Base-by-base conservation (phyloP, 2,113 vertebrate genomes). In the Himantopus leucocephalus region DNA sequence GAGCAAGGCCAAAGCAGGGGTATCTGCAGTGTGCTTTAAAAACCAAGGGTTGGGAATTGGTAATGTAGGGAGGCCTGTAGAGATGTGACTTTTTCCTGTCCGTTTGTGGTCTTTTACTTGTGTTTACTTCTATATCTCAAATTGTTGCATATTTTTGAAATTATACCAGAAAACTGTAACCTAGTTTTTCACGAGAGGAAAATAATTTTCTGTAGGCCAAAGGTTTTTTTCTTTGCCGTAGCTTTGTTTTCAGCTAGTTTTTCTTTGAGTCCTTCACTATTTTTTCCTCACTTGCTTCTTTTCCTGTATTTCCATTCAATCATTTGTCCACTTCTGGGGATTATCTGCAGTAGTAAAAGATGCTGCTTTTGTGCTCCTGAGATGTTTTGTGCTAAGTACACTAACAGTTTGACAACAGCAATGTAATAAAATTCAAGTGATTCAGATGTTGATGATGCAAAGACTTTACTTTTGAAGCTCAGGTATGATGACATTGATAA, bases 301-400 rank as follows among this genome's bases (percentile, higher is more conserved):
- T 73, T 86, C 45, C 27, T 68, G 0, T 71, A 7, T 91, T 92
- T 84, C 39, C 7, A 7, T 11, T 74, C 35, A 63, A 5, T 80
- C 5, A 17, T 37, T 79, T 59, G 23, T 48, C 60, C 2, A 4
- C 48, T 66, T 94, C 23, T 62, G 14, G 52, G 18, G 34, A 39
- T 83, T 90, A 24, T 88, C 50, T 83, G 72, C 55, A 63, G 53
- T 37, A 85, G 32, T 58, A 68, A 76, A 95, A 93, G 41, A 45
- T 66, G 41, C 19, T 50, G 34, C 20, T 52, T 78, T 82, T 64
- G 52, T 85, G 37, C 78, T 85, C 60, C 30, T 66, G 41, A 9
- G 5, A 13, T 47, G 34, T 43, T 85, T 73, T 77, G 18, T 77
- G n/a, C 16, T 8, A 67, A 55, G 60, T 27, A 50, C 23, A 12